Conservation (phyloP, 2,113 vertebrate species). For the Lates calcarifer region DNA sequence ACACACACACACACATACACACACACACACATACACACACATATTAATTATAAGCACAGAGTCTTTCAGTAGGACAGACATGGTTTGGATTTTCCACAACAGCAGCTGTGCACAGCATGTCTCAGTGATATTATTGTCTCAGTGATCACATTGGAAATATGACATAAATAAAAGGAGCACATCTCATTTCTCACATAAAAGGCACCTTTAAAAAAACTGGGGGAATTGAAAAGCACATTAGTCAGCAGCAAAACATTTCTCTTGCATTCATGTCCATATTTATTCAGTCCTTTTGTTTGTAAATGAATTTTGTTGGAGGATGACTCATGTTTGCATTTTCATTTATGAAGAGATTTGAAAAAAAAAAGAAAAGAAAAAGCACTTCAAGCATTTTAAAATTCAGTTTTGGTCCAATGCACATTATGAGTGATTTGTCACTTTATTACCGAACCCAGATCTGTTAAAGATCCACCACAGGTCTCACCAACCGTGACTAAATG, state of each 20-base stretch:
- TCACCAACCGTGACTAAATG: neutral
- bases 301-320: neutral
- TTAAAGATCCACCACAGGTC: neutral
- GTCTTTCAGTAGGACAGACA: neutral
- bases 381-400: neutral
- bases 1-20: neutral
- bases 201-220: neutral
- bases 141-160: neutral
- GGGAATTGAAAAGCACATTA: neutral
- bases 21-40: neutral
- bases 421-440: neutral
- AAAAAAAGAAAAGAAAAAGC: neutral
- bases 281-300: neutral
- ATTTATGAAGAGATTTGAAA: neutral
- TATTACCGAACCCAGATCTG: neutral
- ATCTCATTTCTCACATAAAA: constrained; percentile 6
- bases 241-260: neutral
- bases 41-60: neutral
- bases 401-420: neutral
- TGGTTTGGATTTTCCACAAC: constrained; percentile 1
- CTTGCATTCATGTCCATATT: neutral
- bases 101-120: constrained; percentile 20
- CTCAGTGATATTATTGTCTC: neutral
- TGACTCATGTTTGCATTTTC: neutral
- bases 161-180: neutral